phyloP scores from a whole-genome alignment of 2,888 invertebrate genomes.

The Linyphia triangularis region DNA sequence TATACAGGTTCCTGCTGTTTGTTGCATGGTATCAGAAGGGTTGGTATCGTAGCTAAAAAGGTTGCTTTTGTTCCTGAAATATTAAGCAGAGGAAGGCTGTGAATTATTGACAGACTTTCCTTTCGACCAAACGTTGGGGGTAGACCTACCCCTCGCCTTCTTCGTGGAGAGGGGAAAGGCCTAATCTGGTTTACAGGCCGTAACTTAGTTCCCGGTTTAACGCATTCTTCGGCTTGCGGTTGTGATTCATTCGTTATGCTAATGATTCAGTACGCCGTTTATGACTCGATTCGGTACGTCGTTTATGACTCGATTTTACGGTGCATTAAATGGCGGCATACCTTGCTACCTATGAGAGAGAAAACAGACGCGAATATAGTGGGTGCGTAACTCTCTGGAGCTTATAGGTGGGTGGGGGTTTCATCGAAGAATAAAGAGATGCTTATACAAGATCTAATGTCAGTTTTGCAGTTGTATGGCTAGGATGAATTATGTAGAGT shows the following conservation, averaged over 20 bases:
- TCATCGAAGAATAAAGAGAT: too few relatives aligned
- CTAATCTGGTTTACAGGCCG: slow-evolving; percentile 66
- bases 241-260: slow-evolving; percentile 72
- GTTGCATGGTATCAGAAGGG: slow-evolving; percentile 45
- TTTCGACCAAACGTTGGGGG: slow-evolving; percentile 16
- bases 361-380: neutral
- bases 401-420: too few relatives aligned
- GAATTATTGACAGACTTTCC: slow-evolving; percentile 67
- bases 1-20: slow-evolving; percentile 47
- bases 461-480: too few relatives aligned
- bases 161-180: slow-evolving; percentile 54
- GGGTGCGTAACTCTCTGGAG: neutral
- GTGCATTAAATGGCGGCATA: slow-evolving; percentile 48
- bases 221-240: slow-evolving; percentile 25
- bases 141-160: slow-evolving; percentile 32
- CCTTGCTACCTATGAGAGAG: neutral
- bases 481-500: too few relatives aligned
- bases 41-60: slow-evolving; percentile 15
- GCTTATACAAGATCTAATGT: too few relatives aligned
- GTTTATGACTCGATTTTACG: slow-evolving; percentile 70
- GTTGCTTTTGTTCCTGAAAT: slow-evolving; percentile 47
- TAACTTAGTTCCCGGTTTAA: slow-evolving; percentile 51
- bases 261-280: slow-evolving; percentile 55
- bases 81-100: slow-evolving; percentile 59
- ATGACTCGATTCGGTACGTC: slow-evolving; percentile 42